Evolutionary conservation across 2,888 invertebrate species (phyloP), one percentile per base, ranked within the genome.

Genomic region (Eurois occulta): DNA sequence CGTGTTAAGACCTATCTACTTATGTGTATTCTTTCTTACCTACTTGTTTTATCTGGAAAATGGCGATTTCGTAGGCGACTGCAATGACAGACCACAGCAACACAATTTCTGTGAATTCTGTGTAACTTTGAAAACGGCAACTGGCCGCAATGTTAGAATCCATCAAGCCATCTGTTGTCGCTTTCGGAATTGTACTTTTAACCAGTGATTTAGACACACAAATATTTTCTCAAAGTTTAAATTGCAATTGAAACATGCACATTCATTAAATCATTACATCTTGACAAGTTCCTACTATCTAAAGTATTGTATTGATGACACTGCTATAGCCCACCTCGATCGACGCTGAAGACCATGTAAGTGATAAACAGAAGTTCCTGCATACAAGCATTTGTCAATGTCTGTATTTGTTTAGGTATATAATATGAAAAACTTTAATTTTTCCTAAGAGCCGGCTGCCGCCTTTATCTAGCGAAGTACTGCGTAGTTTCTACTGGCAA

Each of bases 301-400:
- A 80, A 87, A 87, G 66, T 72, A 75, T 83, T 81, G 52, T 88
- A 75, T 89, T 88, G 65, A 81, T 85, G 69, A 81, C 68, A 86
- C 85, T 75, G 48, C 79, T 72, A 80, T 83, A 89, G 89, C 83
- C 72, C 68, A 78, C 89, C 68, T 41, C 64, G 62, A 71, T 69
- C 64, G 86, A 83, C 38, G 88, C 76, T 75, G 89, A 89, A 77
- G 86, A 82, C 67, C 81, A 89, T 84, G 88, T 88, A 89, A 88
- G 88, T 88, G 67, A 79, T 77, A 78, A 46, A 75, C 48, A 80
- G 66, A 78, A 82, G 70, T 83, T 67, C 72, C 65, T 78, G 72
- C 80, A 80, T 83, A 78, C 76, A 38, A 78, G 84, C 79, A 86
- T 87, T 62, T 85, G 65, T 88, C 85, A 86, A 64, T 84, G 89